Conservation (phyloP, 2,113 vertebrate genomes). For the Ariopsis seemanni region DNA sequence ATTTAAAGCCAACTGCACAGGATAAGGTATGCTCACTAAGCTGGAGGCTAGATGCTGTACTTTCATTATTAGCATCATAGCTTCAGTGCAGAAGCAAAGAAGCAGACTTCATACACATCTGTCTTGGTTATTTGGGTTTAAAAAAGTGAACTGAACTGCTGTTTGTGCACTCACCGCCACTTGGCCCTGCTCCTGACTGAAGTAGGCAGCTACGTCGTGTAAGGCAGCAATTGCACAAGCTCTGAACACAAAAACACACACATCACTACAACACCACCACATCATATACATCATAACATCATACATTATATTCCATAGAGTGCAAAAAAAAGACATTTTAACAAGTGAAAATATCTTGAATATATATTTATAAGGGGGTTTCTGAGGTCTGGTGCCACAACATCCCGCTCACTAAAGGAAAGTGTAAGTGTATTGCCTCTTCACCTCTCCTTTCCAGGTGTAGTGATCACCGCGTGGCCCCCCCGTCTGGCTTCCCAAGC, state of each 20-base stretch:
- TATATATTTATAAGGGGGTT: too few relatives aligned
- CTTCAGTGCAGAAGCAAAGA: not conserved
- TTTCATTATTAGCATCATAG: not conserved
- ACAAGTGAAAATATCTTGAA: too few relatives aligned
- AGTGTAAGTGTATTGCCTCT: too few relatives aligned
- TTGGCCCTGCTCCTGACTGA: conserved; percentile 77
- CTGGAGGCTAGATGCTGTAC: not conserved
- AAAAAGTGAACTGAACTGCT: not conserved
- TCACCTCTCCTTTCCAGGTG: too few relatives aligned
- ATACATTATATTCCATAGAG: not conserved
- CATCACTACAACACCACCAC: not conserved
- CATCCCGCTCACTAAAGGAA: too few relatives aligned
- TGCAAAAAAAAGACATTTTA: not conserved
- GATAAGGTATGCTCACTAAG: not conserved
- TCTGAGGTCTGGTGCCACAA: too few relatives aligned
- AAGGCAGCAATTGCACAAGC: conserved; percentile 83
- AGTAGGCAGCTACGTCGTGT: conserved; percentile 79
- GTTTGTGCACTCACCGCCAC: conserved; percentile 78
- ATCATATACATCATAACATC: not conserved
- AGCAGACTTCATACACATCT: not conserved
- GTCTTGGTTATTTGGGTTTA: too few relatives aligned
- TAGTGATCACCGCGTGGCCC: too few relatives aligned
- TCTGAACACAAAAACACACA: conserved; percentile 61
- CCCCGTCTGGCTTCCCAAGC: too few relatives aligned
- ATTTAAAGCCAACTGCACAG: not conserved